A percentile compares a stretch with the other conserved stretches of the same genome.
Evolutionary conservation across 1,140 invertebrate genomes (phyloP).

Genomic region (Glomeris maerens): DNA sequence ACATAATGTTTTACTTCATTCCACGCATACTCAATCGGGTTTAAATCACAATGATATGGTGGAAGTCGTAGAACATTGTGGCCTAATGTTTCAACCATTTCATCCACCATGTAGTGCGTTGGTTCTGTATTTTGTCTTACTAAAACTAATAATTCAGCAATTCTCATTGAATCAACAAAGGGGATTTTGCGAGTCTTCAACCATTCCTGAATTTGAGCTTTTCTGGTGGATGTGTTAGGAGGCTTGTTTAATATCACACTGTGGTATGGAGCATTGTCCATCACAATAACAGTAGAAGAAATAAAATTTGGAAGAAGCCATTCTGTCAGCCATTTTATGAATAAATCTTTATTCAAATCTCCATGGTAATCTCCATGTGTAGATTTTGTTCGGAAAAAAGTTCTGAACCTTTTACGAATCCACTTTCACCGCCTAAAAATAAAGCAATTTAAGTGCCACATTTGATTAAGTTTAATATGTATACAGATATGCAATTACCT

Average conservation of each 20-base stretch:
- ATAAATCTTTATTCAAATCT: constrained; percentile 16
- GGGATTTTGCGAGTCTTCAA: constrained; percentile 2
- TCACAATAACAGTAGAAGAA: constrained; percentile 17
- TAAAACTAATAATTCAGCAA: background rate
- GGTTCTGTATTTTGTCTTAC: background rate
- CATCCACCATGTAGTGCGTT: background rate
- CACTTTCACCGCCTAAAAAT: background rate
- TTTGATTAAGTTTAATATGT: no score
- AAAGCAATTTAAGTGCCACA: no score
- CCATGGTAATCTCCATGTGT: constrained; percentile 20
- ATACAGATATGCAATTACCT: no score
- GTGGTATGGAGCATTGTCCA: constrained; percentile 24
- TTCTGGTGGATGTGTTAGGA: constrained; percentile 1
- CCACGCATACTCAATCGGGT: constrained; percentile 29
- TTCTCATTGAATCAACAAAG: background rate
- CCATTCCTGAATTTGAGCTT: constrained; percentile 15
- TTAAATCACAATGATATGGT: constrained; percentile 28
- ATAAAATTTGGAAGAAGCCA: constrained; percentile 18
- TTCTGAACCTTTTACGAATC: background rate
- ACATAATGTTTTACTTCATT: constrained; percentile 24
- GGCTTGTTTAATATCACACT: constrained; percentile 12
- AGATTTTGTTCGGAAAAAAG: background rate
- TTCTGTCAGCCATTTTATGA: constrained; percentile 20
- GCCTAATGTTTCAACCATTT: background rate
- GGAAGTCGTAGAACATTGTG: constrained; percentile 23